A percentile compares a stretch with the other conserved stretches of the same genome.
Evolutionary conservation across 2,797 vertebrate genomes (phyloP).

Genomic region (Cryptoprocta ferox): DNA sequence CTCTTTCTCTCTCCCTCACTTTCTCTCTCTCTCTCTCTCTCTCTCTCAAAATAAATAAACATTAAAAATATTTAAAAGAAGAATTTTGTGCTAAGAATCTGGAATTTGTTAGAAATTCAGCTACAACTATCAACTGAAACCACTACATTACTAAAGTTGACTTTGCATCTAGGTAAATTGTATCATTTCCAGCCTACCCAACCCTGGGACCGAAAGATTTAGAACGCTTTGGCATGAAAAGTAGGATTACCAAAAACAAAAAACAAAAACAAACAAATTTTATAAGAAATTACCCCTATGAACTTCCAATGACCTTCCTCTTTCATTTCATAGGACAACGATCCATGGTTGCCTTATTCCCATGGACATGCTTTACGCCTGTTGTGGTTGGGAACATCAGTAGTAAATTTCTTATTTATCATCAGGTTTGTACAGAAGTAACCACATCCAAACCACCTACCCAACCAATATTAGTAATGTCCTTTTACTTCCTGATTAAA

Average conservation of each 20-base stretch:
- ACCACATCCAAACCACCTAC: slow-evolving; percentile 69
- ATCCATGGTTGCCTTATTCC: neutral
- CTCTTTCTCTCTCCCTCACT: no score
- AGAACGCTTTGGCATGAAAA: neutral
- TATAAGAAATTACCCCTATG: neutral
- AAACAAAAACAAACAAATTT: neutral
- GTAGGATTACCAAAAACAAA: neutral
- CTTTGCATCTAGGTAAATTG: neutral
- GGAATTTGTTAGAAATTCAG: neutral
- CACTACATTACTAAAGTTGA: neutral
- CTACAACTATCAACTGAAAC: neutral
- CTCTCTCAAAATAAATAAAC: no score
- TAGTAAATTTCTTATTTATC: neutral
- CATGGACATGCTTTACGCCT: neutral
- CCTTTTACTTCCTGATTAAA: slow-evolving; percentile 71
- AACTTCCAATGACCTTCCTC: neutral
- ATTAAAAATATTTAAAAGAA: no score
- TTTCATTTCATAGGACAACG: neutral
- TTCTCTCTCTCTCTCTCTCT: no score
- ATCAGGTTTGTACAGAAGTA: slow-evolving; percentile 5
- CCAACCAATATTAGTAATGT: slow-evolving; percentile 67
- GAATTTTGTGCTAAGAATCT: neutral
- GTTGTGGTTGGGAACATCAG: neutral
- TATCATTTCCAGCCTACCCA: neutral
- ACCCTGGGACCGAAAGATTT: neutral